Conservation (phyloP, 2,888 invertebrate genomes). For the Aelia acuminata region DNA sequence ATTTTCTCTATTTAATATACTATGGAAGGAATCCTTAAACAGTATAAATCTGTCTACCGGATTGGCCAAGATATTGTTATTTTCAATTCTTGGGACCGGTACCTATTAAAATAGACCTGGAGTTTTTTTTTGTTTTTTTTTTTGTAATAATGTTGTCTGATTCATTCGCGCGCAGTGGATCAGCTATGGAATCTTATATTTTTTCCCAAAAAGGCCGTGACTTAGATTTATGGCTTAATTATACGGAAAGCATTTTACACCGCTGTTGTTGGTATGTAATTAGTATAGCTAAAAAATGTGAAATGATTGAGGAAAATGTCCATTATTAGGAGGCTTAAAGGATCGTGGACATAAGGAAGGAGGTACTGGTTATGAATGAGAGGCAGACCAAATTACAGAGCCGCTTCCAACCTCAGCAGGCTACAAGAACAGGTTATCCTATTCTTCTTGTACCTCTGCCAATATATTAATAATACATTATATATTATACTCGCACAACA, state of each 20-base stretch:
- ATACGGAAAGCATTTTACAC: background rate
- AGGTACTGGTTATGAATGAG: background rate
- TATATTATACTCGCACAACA: background rate
- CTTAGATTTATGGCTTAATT: background rate
- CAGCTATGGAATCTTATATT: background rate
- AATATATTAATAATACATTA: background rate
- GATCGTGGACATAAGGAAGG: background rate
- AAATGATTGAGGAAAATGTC: background rate
- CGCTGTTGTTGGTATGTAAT: background rate
- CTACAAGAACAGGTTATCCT: background rate
- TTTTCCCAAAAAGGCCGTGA: background rate
- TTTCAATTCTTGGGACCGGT: no score
- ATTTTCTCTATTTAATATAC: no score
- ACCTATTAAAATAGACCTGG: no score
- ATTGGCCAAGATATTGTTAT: no score
- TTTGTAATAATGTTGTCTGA: no score
- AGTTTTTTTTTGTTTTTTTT: no score
- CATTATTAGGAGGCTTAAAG: background rate
- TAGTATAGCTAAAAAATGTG: background rate
- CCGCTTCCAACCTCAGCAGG: no score
- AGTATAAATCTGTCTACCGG: no score
- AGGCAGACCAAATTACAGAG: background rate
- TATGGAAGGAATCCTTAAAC: no score
- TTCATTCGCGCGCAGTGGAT: no score
- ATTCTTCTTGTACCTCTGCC: background rate